Percentiles rank a stretch among this genome's conserved stretches.
phyloP scores from a whole-genome alignment of 2,888 invertebrate genomes.

The Caenorhabditis macrosperma region DNA sequence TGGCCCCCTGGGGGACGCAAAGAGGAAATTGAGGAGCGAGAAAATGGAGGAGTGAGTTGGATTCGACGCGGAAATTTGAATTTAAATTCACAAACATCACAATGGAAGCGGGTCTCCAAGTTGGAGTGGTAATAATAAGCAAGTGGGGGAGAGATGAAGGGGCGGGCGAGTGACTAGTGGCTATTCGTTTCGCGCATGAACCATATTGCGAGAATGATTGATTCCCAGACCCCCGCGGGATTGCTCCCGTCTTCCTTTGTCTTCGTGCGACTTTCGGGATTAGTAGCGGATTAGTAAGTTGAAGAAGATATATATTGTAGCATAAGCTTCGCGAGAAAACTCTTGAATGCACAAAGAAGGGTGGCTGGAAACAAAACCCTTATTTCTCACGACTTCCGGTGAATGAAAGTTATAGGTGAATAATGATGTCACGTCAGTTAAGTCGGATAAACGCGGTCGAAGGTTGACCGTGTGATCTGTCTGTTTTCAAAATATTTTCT shows the following conservation, averaged over 20 bases:
- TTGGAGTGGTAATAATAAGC: neutral
- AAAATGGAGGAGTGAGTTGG: constrained; percentile 1
- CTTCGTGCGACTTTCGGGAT: constrained; percentile 19
- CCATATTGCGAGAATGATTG: constrained; percentile 21
- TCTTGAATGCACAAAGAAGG: neutral
- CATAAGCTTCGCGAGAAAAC: neutral
- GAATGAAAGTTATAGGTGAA: neutral
- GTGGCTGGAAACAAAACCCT: no score
- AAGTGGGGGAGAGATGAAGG: neutral
- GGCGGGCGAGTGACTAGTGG: neutral
- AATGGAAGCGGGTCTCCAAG: neutral
- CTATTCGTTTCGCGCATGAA: neutral
- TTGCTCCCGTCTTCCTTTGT: neutral
- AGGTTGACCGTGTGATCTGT: neutral
- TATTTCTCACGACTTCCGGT: neutral
- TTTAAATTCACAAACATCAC: neutral
- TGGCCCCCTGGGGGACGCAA: constrained; percentile 8
- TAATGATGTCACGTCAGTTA: no score
- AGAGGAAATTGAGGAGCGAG: constrained; percentile 24
- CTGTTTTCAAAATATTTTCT: neutral
- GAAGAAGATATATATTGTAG: neutral
- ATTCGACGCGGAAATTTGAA: constrained; percentile 6
- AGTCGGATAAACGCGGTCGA: neutral
- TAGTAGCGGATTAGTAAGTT: constrained; percentile 13
- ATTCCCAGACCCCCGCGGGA: neutral